phyloP scores from a whole-genome alignment of 2,797 vertebrate species.

The Glyptemys insculpta region DNA sequence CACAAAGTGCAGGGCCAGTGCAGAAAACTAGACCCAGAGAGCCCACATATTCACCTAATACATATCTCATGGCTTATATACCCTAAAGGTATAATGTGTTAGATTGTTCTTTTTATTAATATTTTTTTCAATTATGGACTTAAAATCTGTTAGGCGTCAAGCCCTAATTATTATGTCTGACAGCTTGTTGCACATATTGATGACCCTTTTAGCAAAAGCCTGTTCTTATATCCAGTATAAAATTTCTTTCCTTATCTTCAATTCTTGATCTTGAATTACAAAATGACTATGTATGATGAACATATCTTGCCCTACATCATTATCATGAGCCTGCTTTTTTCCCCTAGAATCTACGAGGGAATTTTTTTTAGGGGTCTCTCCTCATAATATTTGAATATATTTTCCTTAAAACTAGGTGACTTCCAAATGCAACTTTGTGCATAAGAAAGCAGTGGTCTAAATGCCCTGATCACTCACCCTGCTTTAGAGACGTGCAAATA shows the following conservation, averaged over 20 bases:
- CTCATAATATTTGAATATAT: background rate
- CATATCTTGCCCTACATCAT: background rate
- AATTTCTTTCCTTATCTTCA: background rate
- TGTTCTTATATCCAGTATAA: background rate
- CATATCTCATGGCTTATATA: background rate
- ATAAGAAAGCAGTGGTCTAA: background rate
- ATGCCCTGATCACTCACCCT: background rate
- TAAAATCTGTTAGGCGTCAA: background rate
- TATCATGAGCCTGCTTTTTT: background rate
- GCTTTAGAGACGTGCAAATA: background rate
- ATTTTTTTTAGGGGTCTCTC: background rate
- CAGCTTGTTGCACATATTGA: background rate
- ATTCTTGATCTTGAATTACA: background rate
- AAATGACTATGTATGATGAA: background rate
- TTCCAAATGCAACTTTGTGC: background rate
- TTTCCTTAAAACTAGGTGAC: background rate
- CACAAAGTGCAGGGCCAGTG: background rate
- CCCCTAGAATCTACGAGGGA: background rate
- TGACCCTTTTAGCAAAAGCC: background rate
- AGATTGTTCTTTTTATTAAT: background rate
- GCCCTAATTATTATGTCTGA: background rate
- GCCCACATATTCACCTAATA: background rate
- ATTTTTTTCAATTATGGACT: background rate
- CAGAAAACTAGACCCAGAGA: background rate
- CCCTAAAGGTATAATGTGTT: rapidly evolving